Conservation (phyloP, 2,888 invertebrate species). For the Colletes collaris region DNA sequence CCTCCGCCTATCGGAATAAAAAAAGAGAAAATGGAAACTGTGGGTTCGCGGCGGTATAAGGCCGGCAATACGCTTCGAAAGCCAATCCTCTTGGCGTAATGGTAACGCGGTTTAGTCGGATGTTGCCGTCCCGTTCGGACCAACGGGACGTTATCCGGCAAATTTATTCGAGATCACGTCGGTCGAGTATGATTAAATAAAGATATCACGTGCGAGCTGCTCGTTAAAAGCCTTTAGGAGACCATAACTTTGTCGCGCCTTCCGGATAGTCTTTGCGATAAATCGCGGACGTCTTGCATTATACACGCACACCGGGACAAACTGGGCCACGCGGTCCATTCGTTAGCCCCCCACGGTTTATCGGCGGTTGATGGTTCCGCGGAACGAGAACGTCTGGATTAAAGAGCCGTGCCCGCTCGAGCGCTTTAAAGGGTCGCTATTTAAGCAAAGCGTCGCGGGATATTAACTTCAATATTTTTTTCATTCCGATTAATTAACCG, state of each 20-base stretch:
- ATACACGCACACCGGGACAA: constrained; percentile 30
- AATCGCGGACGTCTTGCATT: constrained; percentile 51
- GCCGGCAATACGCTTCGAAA: constrained; percentile 10
- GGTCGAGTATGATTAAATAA: constrained; percentile 61
- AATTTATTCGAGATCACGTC: constrained; percentile 64
- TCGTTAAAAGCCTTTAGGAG: constrained; percentile 68
- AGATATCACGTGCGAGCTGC: constrained; percentile 64
- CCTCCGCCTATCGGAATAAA: constrained; percentile 14
- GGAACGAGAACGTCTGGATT: constrained; percentile 35
- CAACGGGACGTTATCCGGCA: constrained; percentile 29
- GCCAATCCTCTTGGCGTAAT: constrained; percentile 39
- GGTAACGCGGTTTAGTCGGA: constrained; percentile 17
- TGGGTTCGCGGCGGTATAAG: constrained; percentile 6
- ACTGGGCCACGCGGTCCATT: constrained; percentile 31
- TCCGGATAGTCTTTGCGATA: constrained; percentile 53
- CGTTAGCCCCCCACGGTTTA: constrained; percentile 51
- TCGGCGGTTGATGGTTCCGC: constrained; percentile 35
- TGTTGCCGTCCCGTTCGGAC: constrained; percentile 4
- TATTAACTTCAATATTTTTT: no score
- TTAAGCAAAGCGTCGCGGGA: no score
- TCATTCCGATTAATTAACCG: no score
- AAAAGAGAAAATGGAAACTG: not conserved
- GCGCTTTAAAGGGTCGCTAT: no score
- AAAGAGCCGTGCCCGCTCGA: not conserved
- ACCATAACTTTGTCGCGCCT: constrained; percentile 64